Percentiles rank a stretch among this genome's conserved stretches.
These are phyloP conservation scores for Enteromius paludinosus DNA, from an alignment of 2,797 vertebrate genomes.

Conservation along the genomic window DNA sequence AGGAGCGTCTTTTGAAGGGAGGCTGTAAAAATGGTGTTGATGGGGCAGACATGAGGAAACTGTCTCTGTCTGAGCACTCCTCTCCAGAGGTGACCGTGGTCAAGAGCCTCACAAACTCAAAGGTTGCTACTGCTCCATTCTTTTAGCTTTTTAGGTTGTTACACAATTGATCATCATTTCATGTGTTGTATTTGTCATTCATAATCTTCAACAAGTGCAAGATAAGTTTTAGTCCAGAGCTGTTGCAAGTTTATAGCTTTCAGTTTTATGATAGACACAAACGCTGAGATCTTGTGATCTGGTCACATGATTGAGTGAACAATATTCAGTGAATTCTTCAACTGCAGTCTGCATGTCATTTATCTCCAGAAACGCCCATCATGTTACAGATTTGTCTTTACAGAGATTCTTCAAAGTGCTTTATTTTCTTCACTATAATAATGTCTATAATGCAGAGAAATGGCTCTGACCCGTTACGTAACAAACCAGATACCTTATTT, in stretches of 20 bases:
- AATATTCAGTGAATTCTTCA: background rate
- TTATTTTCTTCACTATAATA: background rate
- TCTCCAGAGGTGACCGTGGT: slow-evolving; percentile 67
- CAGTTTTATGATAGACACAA: background rate
- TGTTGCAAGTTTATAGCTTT: slow-evolving; percentile 4
- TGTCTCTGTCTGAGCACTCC: slow-evolving; percentile 79
- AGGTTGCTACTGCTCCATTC: slow-evolving; percentile 62
- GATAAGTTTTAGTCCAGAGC: background rate
- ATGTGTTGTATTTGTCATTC: background rate
- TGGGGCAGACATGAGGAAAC: slow-evolving; percentile 75
- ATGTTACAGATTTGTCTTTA: no score
- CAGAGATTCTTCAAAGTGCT: background rate
- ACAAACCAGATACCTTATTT: background rate
- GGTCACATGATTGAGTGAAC: background rate
- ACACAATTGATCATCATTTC: no score
- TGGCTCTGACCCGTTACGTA: background rate
- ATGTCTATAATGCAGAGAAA: background rate
- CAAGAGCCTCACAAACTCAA: slow-evolving; percentile 62
- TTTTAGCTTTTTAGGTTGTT: background rate
- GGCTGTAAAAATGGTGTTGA: slow-evolving; percentile 64
- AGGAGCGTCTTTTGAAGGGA: slow-evolving; percentile 79
- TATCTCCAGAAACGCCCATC: background rate
- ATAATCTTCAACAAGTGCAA: background rate
- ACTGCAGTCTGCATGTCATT: background rate
- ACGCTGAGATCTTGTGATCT: background rate